These are phyloP conservation scores for Heteromormyrus szaboi DNA, from an alignment of 2,797 vertebrate genomes.

Conservation along the genomic window DNA sequence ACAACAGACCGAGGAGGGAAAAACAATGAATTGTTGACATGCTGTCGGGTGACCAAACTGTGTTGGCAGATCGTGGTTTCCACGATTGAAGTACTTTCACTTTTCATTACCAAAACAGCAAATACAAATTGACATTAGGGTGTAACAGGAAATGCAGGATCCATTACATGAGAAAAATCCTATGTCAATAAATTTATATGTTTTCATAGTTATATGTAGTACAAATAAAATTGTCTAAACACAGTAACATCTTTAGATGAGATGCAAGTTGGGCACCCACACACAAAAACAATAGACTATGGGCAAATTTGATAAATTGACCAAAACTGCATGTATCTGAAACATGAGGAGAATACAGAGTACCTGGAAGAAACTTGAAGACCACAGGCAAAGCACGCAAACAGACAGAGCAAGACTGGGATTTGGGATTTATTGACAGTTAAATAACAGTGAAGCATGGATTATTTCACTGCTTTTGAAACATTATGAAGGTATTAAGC, in stretches of 20 bases:
- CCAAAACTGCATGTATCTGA: neutral
- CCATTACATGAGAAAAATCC: neutral
- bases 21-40: no score
- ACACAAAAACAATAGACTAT: neutral
- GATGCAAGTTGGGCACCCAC: neutral
- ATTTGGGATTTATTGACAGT: neutral
- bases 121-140: neutral
- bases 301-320: neutral
- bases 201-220: neutral
- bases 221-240: neutral
- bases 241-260: neutral
- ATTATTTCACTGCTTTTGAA: neutral
- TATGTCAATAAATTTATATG: neutral
- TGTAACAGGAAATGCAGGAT: neutral
- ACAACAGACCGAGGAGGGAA: no score
- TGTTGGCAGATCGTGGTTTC: neutral
- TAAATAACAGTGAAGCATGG: neutral
- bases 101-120: neutral
- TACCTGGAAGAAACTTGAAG: neutral
- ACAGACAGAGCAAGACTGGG: neutral
- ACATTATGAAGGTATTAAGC: neutral
- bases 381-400: neutral
- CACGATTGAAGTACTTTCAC: neutral
- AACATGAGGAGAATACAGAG: neutral
- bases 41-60: neutral